Evolutionary conservation across 1,140 invertebrate genomes (phyloP).

Genomic region (Pissodes strobi): DNA sequence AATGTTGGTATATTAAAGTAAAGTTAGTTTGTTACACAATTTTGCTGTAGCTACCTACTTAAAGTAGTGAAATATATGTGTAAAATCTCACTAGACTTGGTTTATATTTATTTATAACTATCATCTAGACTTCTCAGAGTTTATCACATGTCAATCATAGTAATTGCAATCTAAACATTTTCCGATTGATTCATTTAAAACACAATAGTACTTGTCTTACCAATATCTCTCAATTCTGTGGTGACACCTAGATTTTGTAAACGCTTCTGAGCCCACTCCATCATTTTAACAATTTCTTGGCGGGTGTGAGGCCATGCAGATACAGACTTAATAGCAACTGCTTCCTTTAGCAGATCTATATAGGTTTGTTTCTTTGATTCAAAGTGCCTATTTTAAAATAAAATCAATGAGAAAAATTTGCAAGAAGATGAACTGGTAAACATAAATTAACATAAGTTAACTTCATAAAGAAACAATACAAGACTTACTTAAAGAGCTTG

Average conservation of each 20-base stretch:
- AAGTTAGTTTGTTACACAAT: too few species aligned
- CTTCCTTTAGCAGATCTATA: conserved; percentile 80
- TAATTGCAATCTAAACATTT: too few species aligned
- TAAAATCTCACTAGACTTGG: too few species aligned
- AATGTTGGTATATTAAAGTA: too few species aligned
- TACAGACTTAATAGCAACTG: conserved; percentile 92
- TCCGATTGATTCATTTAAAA: too few species aligned
- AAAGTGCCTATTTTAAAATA: conserved; percentile 66
- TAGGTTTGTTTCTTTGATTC: conserved; percentile 78
- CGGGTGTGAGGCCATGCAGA: conserved; percentile 87
- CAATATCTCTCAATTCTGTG: conserved; percentile 80
- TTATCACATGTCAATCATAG: too few species aligned
- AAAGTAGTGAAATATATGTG: too few species aligned
- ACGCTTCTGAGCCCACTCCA: conserved; percentile 78
- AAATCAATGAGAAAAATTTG: not conserved
- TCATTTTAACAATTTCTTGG: conserved; percentile 73
- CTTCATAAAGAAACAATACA: not conserved
- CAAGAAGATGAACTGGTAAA: not conserved
- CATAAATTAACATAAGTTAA: not conserved
- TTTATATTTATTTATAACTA: too few species aligned
- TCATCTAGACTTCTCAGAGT: too few species aligned
- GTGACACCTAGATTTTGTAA: conserved; percentile 76
- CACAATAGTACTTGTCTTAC: conserved; percentile 54
- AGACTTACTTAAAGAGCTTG: conserved; percentile 22
- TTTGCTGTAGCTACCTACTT: too few species aligned